Evolutionary conservation across 2,888 invertebrate species (phyloP).

Genomic region (Emmelina monodactyla): DNA sequence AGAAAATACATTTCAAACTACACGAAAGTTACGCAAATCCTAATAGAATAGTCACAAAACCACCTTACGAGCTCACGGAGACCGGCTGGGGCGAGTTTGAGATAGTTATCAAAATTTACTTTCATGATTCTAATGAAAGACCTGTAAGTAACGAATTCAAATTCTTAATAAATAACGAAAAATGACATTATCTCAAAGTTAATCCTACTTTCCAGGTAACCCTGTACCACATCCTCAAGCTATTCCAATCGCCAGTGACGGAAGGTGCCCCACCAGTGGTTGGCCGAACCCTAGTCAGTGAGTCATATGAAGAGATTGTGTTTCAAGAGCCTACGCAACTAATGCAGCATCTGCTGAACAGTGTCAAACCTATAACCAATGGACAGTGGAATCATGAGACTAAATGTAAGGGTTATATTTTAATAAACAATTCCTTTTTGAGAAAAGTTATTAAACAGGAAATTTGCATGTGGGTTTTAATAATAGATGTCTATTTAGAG

Average conservation of each 20-base stretch:
- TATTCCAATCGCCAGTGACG: slow-evolving; percentile 83
- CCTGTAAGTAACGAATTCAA: slow-evolving; percentile 83
- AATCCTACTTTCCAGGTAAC: slow-evolving; percentile 86
- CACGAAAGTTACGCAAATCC: slow-evolving; percentile 97
- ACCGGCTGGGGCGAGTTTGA: slow-evolving; percentile 99
- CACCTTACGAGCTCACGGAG: slow-evolving; percentile 96
- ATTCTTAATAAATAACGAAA: too few species aligned
- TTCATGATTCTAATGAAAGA: slow-evolving; percentile 94
- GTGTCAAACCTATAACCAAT: slow-evolving; percentile 75
- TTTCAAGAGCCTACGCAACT: slow-evolving; percentile 90
- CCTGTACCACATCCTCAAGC: slow-evolving; percentile 91
- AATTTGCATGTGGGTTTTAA: too few species aligned
- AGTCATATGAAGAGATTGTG: slow-evolving; percentile 95
- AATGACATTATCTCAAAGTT: too few species aligned
- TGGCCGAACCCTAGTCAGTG: slow-evolving; percentile 80
- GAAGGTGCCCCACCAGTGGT: slow-evolving; percentile 45
- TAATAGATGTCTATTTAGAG: too few species aligned
- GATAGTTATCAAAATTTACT: slow-evolving; percentile 96
- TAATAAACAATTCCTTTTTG: background rate
- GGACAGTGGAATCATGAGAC: slow-evolving; percentile 85
- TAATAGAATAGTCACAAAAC: slow-evolving; percentile 91
- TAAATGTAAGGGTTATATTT: slow-evolving; percentile 79
- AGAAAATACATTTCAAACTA: slow-evolving; percentile 95
- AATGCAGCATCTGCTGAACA: slow-evolving; percentile 88
- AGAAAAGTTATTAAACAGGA: background rate